phyloP scores from a whole-genome alignment of 2,797 vertebrate species.

The Cephalopachus bancanus region DNA sequence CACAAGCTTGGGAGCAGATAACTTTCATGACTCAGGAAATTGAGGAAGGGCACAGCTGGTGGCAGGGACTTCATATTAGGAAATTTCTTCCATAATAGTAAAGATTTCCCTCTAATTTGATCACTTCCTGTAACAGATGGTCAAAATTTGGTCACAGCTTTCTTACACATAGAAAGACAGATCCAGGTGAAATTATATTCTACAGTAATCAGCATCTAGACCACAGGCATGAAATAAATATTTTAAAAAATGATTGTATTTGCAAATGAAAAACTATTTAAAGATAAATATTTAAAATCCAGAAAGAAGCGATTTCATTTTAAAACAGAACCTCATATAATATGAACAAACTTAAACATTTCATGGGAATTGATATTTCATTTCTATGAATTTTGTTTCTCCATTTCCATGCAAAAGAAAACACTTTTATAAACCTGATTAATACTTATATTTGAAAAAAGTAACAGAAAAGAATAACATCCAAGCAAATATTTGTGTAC shows the following conservation, averaged over 20 bases:
- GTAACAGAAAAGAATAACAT: not conserved
- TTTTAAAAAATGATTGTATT: constrained; percentile 14
- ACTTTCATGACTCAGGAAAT: not conserved
- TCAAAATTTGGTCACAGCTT: constrained; percentile 31
- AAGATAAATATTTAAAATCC: constrained; percentile 51
- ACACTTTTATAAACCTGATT: constrained; percentile 47
- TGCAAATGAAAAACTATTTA: constrained; percentile 37
- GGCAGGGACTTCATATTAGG: not conserved
- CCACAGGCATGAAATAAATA: constrained; percentile 74
- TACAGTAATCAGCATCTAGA: not conserved
- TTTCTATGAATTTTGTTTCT: constrained; percentile 23
- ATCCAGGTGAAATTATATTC: constrained; percentile 27
- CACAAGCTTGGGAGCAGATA: not conserved
- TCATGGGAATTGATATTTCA: not conserved
- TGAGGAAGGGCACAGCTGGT: not conserved
- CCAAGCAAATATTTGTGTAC: constrained; percentile 40
- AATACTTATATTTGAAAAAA: constrained; percentile 66
- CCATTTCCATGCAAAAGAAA: constrained; percentile 35
- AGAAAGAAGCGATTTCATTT: constrained; percentile 34
- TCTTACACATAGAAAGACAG: not conserved
- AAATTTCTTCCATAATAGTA: not conserved
- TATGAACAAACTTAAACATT: not conserved
- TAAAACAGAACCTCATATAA: constrained; percentile 7
- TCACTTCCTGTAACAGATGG: constrained; percentile 8
- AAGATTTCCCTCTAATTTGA: not conserved